phyloP scores from a whole-genome alignment of 2,797 vertebrate species.

The Sebastes paucispinis region DNA sequence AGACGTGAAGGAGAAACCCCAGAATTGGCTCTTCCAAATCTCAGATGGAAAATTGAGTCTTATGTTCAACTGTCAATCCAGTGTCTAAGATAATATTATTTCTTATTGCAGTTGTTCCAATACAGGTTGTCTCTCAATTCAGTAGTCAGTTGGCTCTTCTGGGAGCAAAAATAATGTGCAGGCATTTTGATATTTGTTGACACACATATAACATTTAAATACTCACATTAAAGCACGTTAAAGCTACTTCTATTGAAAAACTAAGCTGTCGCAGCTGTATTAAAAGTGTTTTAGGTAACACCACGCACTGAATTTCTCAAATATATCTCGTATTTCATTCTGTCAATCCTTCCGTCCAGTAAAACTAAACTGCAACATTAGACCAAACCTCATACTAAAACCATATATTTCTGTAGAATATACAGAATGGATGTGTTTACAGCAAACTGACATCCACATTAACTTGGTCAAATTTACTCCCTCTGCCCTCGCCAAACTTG shows the following conservation, averaged over 20 bases:
- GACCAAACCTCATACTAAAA: conserved; percentile 57
- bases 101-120: conserved; percentile 25
- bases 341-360: conserved; percentile 56
- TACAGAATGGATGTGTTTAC: conserved; percentile 77
- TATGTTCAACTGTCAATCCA: conserved; percentile 45
- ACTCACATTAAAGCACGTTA: not conserved
- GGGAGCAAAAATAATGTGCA: not conserved
- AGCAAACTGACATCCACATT: conserved; percentile 76
- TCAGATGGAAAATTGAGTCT: conserved; percentile 46
- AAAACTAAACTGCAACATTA: conserved; percentile 63
- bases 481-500: conserved; percentile 54
- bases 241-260: conserved; percentile 1
- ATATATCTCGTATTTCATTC: conserved; percentile 51
- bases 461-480: conserved; percentile 66
- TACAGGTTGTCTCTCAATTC: conserved; percentile 12
- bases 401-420: conserved; percentile 64
- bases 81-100: conserved; percentile 25
- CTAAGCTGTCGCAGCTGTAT: not conserved
- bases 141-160: conserved; percentile 8
- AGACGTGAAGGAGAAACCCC: conserved; percentile 39
- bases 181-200: not conserved
- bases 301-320: not conserved
- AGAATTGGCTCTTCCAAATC: conserved; percentile 27
- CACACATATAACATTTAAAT: not conserved
- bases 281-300: conserved; percentile 25